Conservation (phyloP, 2,113 vertebrate species). For the Mormyrus iriodes region DNA sequence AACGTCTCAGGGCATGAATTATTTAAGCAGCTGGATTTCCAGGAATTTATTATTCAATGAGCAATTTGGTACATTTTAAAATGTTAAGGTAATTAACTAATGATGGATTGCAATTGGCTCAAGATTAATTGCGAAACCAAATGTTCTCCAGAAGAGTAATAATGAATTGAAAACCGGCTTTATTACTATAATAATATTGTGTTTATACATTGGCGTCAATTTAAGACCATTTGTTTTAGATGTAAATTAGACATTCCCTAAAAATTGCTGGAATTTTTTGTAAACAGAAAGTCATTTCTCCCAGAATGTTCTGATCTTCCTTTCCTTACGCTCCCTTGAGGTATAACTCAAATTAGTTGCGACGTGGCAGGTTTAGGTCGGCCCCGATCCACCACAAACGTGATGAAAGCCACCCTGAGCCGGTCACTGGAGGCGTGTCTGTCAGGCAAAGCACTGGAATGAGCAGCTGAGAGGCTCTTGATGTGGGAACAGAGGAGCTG, state of each 20-base stretch:
- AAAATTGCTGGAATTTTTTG: not conserved
- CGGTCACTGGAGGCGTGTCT: not conserved
- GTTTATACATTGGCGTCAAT: not conserved
- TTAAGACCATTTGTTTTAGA: not conserved
- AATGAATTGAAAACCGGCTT: not conserved
- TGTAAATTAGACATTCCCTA: not conserved
- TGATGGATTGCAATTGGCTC: not conserved
- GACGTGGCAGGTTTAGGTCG: not conserved
- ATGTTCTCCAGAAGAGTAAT: not conserved
- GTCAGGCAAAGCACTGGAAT: not conserved
- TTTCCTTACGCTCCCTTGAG: not conserved
- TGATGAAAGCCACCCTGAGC: not conserved
- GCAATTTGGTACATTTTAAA: not conserved
- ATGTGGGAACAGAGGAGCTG: not conserved
- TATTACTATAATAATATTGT: not conserved
- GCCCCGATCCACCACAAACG: not conserved
- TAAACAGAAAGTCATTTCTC: not conserved
- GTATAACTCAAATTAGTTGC: not conserved
- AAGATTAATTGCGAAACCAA: not conserved
- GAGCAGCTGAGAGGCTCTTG: not conserved
- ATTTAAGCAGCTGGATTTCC: not conserved
- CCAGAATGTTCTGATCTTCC: not conserved
- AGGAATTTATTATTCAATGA: not conserved
- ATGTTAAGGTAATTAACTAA: not conserved
- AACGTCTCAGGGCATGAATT: not conserved